A percentile compares a stretch with the other conserved stretches of the same genome.
Conservation (phyloP, 1,140 invertebrate species). For the Halotydeus destructor region DNA sequence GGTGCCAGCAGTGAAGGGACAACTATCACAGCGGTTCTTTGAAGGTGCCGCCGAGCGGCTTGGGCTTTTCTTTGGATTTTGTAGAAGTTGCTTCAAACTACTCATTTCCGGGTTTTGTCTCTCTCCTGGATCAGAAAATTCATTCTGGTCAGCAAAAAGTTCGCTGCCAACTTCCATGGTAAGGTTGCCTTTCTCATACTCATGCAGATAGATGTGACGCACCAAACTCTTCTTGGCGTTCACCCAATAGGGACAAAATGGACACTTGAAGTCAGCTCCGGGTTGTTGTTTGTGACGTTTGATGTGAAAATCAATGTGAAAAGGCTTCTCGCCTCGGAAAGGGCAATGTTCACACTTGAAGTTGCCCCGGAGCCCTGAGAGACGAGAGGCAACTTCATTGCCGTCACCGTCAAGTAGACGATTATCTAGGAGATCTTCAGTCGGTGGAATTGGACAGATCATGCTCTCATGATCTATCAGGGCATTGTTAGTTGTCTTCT, state of each 20-base stretch:
- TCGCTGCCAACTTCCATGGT: not conserved
- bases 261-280: slow-evolving; percentile 51
- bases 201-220: slow-evolving; percentile 25
- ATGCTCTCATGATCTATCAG: not conserved
- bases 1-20: slow-evolving; percentile 57
- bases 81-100: no score
- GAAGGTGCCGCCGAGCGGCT: slow-evolving; percentile 3
- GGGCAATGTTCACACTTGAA: slow-evolving; percentile 47
- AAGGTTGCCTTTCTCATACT: slow-evolving; percentile 1
- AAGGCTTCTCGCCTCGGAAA: slow-evolving; percentile 39
- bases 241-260: slow-evolving; percentile 37
- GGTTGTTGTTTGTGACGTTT: slow-evolving; percentile 44
- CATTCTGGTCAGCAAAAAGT: no score
- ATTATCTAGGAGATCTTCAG: not conserved
- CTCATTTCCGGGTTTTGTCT: no score
- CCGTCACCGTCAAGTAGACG: not conserved
- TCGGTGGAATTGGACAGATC: not conserved
- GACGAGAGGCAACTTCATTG: not conserved
- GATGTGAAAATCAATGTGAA: slow-evolving; percentile 41
- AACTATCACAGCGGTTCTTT: slow-evolving; percentile 41
- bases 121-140: no score
- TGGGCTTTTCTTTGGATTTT: not conserved
- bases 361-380: slow-evolving; percentile 6
- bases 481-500: not conserved
- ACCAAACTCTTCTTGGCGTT: slow-evolving; percentile 22